A percentile compares a stretch with the other conserved stretches of the same genome.
Evolutionary conservation across 2,113 vertebrate species (phyloP).

Genomic region (Gracilinanus agilis): DNA sequence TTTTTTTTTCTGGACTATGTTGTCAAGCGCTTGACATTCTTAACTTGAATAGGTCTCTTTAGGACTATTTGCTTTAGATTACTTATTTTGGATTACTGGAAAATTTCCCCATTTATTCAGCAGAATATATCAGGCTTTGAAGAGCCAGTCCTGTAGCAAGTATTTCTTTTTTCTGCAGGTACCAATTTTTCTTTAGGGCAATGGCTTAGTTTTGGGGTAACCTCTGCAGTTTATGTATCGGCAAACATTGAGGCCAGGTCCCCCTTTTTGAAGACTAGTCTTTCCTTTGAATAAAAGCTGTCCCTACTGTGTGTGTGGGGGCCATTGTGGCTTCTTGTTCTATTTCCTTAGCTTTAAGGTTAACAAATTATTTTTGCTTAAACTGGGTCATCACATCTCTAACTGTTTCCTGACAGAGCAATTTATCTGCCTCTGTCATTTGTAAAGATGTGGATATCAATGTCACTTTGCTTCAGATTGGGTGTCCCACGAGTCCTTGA

Average conservation of each 20-base stretch:
- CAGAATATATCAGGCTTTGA: constrained; percentile 68
- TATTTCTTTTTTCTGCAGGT: constrained; percentile 74
- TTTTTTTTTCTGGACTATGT: constrained; percentile 52
- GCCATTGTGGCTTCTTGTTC: constrained; percentile 21
- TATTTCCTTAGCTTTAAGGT: constrained; percentile 67
- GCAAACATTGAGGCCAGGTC: constrained; percentile 42
- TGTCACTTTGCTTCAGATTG: constrained; percentile 61
- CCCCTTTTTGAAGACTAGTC: not conserved
- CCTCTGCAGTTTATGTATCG: constrained; percentile 22
- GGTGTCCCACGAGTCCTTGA: constrained; percentile 58
- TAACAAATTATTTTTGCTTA: constrained; percentile 76
- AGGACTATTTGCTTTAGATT: constrained; percentile 69
- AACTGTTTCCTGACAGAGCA: constrained; percentile 58
- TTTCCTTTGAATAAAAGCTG: constrained; percentile 53
- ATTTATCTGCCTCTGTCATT: constrained; percentile 72
- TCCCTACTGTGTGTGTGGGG: constrained; percentile 47
- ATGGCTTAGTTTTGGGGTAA: constrained; percentile 40
- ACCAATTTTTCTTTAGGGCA: constrained; percentile 66
- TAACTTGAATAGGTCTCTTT: constrained; percentile 70
- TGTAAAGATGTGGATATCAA: constrained; percentile 65
- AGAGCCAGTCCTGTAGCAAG: constrained; percentile 61
- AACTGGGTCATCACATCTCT: constrained; percentile 70
- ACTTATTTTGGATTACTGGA: constrained; percentile 73
- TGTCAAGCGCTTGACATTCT: constrained; percentile 67
- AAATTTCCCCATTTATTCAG: constrained; percentile 78